Base-by-base conservation (phyloP, 2,888 invertebrate genomes). In the Reticulitermes lucifugus region DNA sequence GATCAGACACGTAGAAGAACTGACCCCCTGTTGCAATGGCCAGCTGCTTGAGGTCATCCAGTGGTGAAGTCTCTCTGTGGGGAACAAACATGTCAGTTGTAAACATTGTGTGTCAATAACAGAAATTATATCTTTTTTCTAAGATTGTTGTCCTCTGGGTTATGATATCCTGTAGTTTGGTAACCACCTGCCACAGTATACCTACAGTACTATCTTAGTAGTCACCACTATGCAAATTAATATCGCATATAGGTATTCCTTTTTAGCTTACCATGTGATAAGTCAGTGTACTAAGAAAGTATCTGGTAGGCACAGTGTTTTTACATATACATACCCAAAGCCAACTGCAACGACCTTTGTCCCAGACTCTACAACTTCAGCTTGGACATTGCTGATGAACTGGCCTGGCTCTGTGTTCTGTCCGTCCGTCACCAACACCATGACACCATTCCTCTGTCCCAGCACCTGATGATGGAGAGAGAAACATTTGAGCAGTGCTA, bases 401-500 rank as follows among this genome's bases (percentile, higher is more conserved):
- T 77, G 43, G 22, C 51, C 46, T 2, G 77, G 77, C 46, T 46
- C 77, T 51, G 77, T 77, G 46, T 77, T 77, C n/a, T 77, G 43
- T 46, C 77, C 77, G 14, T 77, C 77, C 9, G 77, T n/a, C 9
- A 77, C 46, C 77, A 77, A n/a, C 77, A 77, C 77, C 21, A 77
- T 77, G 18, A 46, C 21, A 10, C 77, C 77, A n/a, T 43, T 41
- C 43, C 22, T 77, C 12, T 21, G 7, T 7, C 77, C 46, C 77
- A 77, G 46, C 22, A 46, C 77, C 77, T 77, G 51, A n/a, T n/a
- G 14, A 18, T 51, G 51, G 51, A 7, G 2, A 55, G 18, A 55
- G 55, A 55, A 55, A 55, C 55, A 55, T 14, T 55, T 55, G 18
- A 55, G 55, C 18, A 55, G 14, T 55, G 35, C 35, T 35, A 4